Base-by-base conservation (phyloP, 23 tunicate genomes). In the Styela plicata region DNA sequence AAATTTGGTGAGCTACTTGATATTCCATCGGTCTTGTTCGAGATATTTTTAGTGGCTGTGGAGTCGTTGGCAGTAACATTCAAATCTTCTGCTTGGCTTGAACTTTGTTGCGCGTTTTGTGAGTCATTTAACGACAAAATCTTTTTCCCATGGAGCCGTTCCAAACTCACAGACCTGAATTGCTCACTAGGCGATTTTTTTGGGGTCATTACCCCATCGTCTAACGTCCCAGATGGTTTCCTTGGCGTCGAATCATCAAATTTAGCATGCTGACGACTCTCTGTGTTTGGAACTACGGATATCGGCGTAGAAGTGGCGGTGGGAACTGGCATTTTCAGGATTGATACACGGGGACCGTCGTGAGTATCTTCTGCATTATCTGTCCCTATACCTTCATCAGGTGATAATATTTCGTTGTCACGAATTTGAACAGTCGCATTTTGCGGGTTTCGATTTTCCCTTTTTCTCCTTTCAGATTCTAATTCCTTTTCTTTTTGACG, bases 251-350 rank as follows among this genome's bases (percentile, higher is more conserved):
- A 24, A 23, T 19, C 81, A 20, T 76, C 69, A 52, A 44, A 44
- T 36, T 34, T 36, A 24, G 29, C 32, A 31, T 36, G 21, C 24
- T 36, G 21, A 34, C 63, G 62, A 2, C 21, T 3, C 21, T 82
- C 62, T 13, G 2, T 44, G 63, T n/a, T 36, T 10, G 74, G 36
- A 1, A 84, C 82, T 28, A 37, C 52, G 34, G 89, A 80, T 10
- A 90, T 76, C 13, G 96, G 96, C 1, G 96, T 90, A 16, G 96
- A 90, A 26, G 96, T 85, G 61, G 89, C 89, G 22, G 1, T 82
- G 1, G 96, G 96, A 37, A 29, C 86, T 1, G 85, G 86, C 94
- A 84, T 83, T 69, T 32, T 71, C 17, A 71, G 29, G 3, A 28
- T 71, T 7, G 77, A 33, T 71, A 16, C 17, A 28, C 32, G 34